A percentile compares a stretch with the other conserved stretches of the same genome.
Conservation (phyloP, 2,888 invertebrate species). For the Dryococelus australis region DNA sequence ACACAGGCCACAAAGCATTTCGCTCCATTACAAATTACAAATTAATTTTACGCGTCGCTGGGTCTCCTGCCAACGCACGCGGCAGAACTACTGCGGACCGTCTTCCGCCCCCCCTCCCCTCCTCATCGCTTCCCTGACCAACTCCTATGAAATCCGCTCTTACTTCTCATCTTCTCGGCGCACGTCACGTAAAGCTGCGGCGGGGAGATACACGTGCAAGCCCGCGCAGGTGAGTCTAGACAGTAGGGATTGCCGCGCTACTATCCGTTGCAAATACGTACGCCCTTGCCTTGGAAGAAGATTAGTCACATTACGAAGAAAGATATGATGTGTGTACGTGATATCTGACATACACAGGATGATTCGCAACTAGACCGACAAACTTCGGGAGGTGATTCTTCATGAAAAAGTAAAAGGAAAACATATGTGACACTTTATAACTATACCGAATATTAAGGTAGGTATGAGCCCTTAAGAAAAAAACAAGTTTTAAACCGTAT, state of each 20-base stretch:
- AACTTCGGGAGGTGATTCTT: no score
- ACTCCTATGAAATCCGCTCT: not conserved
- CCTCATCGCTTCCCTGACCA: not conserved
- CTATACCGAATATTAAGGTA: no score
- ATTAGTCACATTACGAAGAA: no score
- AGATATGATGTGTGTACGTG: no score
- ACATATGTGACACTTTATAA: no score
- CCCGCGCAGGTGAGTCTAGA: not conserved
- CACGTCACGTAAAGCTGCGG: not conserved
- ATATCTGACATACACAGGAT: no score
- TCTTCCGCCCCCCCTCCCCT: not conserved
- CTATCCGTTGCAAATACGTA: not conserved
- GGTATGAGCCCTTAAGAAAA: no score
- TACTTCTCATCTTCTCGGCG: slow-evolving; percentile 8
- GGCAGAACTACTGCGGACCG: not conserved
- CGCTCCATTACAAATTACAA: slow-evolving; percentile 24
- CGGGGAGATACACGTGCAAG: not conserved
- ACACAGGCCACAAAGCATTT: not conserved
- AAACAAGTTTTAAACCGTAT: no score
- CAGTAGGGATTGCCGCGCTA: not conserved
- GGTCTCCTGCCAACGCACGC: not conserved
- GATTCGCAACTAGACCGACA: no score
- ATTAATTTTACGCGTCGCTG: slow-evolving; percentile 24
- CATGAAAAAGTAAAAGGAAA: no score
- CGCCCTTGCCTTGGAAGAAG: no score